Base-by-base conservation (phyloP, 1,140 invertebrate species). In the Drosophila pandora region DNA sequence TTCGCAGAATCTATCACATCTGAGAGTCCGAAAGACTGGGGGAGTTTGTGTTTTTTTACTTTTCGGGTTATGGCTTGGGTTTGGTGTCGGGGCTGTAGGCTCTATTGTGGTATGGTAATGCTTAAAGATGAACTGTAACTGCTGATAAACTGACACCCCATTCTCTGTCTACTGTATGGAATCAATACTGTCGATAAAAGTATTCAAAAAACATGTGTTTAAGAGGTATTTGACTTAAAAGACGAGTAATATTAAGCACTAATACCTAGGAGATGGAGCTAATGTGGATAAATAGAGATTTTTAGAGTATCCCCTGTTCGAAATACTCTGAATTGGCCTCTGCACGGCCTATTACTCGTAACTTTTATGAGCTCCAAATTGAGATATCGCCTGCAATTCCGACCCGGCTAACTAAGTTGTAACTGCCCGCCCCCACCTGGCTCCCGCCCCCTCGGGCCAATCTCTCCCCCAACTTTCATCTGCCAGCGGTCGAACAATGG, bases 331-430 rank as follows among this genome's bases (percentile, higher is more conserved):
- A 22, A 28, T 37, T 48, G n/a, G 7, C 22, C 34, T 54, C 43
- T 63, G 34, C 41, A 50, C 34, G 63, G 65, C 68, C 61, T 50
- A 63, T 82, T 75, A 52, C 47, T 62, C 32, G 70, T 41, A 34
- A 63, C 57, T 69, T 83, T 82, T 82, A 82, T 76, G 78, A 82
- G 75, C 45, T 28, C 54, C 65, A 88, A 88, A 87, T 87, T 87
- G 83, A 87, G 83, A 87, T 87, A 81, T 88, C 83, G 71, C 61
- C 62, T 63, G 82, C 61, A 74, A 64, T 74, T 58, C 39, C 64
- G 63, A 30, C 56, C 55, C 64, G 28, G 32, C 64, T 70, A 70
- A 69, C 63, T 87, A 69, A 87, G 83, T 79, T 87, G 83, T 89
- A 83, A 77, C 54, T 54, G 57, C 49, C 48, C 34, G 41, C n/a